Evolutionary conservation across 1,140 invertebrate genomes (phyloP).

Genomic region (Drosophila subpulchrella): DNA sequence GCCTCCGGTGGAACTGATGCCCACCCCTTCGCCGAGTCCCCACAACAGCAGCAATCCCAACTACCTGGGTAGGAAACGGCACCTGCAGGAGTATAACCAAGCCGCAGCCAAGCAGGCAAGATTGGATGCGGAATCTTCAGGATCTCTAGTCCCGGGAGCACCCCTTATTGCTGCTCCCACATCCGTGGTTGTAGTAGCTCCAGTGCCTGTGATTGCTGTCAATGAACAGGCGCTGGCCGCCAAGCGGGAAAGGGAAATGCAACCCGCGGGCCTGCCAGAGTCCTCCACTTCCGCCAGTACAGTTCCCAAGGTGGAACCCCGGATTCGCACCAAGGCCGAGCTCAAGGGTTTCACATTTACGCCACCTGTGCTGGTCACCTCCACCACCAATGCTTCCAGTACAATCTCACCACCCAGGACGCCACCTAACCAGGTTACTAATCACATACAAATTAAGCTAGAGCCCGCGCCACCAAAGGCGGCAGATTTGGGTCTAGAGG

Average conservation of each 20-base stretch:
- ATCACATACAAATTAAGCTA: conserved; percentile 69
- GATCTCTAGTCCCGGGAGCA: conserved; percentile 3
- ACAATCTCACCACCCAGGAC: conserved; percentile 9
- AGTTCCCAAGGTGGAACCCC: conserved; percentile 86
- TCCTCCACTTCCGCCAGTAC: conserved; percentile 2
- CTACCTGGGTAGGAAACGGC: conserved; percentile 72
- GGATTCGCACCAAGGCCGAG: conserved; percentile 93
- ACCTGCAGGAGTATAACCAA: conserved; percentile 75
- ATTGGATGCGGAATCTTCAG: conserved; percentile 34
- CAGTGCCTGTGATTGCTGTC: conserved; percentile 66
- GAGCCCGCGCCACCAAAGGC: conserved; percentile 47
- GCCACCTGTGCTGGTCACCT: conserved; percentile 56
- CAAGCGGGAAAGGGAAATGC: conserved; percentile 41
- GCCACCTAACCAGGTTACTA: conserved; percentile 52
- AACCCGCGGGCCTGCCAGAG: neutral
- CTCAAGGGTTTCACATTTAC: conserved; percentile 88
- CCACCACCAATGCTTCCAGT: conserved; percentile 22
- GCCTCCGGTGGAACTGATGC: conserved; percentile 32
- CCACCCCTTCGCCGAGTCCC: conserved; percentile 21
- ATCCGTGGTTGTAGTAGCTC: conserved; percentile 25
- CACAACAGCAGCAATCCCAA: conserved; percentile 74
- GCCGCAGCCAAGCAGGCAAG: conserved; percentile 59
- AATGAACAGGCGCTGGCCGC: conserved; percentile 64
- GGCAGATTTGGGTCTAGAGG: conserved; percentile 40
- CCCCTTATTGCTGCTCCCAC: conserved; percentile 6